phyloP scores from a whole-genome alignment of 2,888 invertebrate species.

The Lithosia quadra region DNA sequence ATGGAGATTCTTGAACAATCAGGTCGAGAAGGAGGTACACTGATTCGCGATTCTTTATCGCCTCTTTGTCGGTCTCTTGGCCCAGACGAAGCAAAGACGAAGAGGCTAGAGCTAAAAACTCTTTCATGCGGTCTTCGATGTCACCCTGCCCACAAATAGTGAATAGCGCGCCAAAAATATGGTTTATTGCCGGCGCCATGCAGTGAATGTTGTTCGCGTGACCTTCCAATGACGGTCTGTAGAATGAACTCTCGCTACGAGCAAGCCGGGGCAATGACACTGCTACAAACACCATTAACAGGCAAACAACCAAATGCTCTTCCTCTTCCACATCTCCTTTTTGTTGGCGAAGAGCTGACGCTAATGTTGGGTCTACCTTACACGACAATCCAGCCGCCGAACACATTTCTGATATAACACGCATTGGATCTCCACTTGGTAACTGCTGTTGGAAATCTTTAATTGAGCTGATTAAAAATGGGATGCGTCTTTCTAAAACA shows the following conservation, averaged over 20 bases:
- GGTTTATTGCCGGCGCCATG: conserved; percentile 98
- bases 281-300: conserved; percentile 99
- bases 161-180: conserved; percentile 98
- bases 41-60: conserved; percentile 97
- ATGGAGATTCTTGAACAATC: conserved; percentile 99
- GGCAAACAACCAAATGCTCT: conserved; percentile 96
- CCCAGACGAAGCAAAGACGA: conserved; percentile 97
- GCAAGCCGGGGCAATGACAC: conserved; percentile 98
- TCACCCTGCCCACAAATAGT: conserved; percentile 98
- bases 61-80: conserved; percentile 98
- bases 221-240: conserved; percentile 94
- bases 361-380: conserved; percentile 98
- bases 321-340: conserved; percentile 96
- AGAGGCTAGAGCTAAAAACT: conserved; percentile 96
- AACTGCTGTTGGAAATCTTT: conserved; percentile 97
- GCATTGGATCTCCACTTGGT: conserved; percentile 95
- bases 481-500: conserved; percentile 97
- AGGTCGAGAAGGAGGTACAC: conserved; percentile 98
- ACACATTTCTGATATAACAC: conserved; percentile 98
- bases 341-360: conserved; percentile 95
- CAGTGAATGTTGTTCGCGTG: conserved; percentile 99
- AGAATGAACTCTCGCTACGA: conserved; percentile 95
- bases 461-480: conserved; percentile 97
- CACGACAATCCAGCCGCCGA: conserved; percentile 97
- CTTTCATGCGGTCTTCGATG: conserved; percentile 99